phyloP scores from a whole-genome alignment of 2,797 vertebrate genomes.

The Kryptopterus vitreolus region DNA sequence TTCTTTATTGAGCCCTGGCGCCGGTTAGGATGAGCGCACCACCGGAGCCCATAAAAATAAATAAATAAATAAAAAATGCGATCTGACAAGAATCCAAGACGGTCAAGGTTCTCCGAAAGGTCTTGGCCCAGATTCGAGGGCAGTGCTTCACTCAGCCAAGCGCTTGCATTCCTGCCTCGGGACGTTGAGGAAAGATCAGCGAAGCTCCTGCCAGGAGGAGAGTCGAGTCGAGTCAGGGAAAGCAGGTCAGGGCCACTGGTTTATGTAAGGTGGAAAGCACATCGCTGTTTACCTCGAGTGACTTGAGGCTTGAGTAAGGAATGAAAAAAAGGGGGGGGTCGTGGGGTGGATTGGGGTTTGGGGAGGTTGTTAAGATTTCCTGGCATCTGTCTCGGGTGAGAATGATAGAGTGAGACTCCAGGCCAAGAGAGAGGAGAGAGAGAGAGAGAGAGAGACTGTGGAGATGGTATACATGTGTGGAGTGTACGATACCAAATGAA shows the following conservation, averaged over 20 bases:
- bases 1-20: not conserved
- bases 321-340: not conserved
- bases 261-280: slow-evolving; percentile 21
- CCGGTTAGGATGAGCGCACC: not conserved
- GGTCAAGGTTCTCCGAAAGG: slow-evolving; percentile 32
- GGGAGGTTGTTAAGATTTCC: not conserved
- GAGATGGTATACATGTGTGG: not conserved
- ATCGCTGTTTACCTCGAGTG: slow-evolving; percentile 15
- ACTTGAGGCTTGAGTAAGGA: not conserved
- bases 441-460: too few relatives aligned
- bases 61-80: not conserved
- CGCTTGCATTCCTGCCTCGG: slow-evolving; percentile 22
- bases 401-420: not conserved
- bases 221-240: not conserved
- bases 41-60: not conserved
- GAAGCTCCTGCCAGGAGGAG: slow-evolving; percentile 13
- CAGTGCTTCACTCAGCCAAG: slow-evolving; percentile 12
- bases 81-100: slow-evolving; percentile 16
- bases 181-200: slow-evolving; percentile 18
- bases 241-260: slow-evolving; percentile 23
- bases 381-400: not conserved
- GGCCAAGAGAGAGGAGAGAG: not conserved
- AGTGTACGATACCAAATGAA: not conserved
- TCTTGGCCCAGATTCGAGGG: slow-evolving; percentile 29
- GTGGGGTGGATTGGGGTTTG: too few relatives aligned